phyloP scores from a whole-genome alignment of 2,113 vertebrate genomes.

The Chaenocephalus aceratus region DNA sequence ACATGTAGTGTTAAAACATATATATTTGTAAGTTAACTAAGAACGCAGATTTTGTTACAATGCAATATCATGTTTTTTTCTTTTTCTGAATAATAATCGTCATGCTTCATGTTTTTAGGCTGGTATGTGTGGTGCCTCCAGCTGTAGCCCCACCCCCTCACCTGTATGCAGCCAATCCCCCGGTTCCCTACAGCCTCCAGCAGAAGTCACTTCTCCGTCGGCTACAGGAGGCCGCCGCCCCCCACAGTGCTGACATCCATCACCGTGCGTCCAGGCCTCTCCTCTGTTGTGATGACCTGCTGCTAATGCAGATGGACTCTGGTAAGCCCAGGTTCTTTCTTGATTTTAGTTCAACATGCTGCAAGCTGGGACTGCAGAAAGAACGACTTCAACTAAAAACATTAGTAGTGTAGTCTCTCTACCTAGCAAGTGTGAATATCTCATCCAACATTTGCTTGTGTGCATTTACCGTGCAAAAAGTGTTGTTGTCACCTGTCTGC shows the following conservation, averaged over 20 bases:
- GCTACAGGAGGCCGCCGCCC: constrained; percentile 82
- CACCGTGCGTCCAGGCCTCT: constrained; percentile 76
- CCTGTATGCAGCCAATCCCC: constrained; percentile 88
- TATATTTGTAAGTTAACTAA: background rate
- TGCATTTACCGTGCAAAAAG: no score
- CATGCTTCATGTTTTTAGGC: constrained; percentile 74
- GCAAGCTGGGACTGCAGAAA: background rate
- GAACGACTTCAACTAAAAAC: background rate
- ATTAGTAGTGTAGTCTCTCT: no score
- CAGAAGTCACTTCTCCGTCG: constrained; percentile 83
- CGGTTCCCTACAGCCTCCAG: constrained; percentile 85
- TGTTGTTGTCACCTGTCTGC: no score
- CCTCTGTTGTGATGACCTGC: constrained; percentile 88
- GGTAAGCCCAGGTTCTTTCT: constrained; percentile 77
- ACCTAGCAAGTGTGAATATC: no score
- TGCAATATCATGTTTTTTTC: background rate
- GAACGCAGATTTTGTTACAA: background rate
- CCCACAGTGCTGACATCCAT: constrained; percentile 84
- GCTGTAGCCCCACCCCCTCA: constrained; percentile 88
- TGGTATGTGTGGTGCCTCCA: constrained; percentile 88
- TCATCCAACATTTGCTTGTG: no score
- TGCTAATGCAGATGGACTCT: constrained; percentile 94
- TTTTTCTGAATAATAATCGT: constrained; percentile 14
- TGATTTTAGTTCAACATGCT: background rate
- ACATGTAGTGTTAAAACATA: no score